Evolutionary conservation across 2,888 invertebrate species (phyloP).

Genomic region (Chloromyia formosa): DNA sequence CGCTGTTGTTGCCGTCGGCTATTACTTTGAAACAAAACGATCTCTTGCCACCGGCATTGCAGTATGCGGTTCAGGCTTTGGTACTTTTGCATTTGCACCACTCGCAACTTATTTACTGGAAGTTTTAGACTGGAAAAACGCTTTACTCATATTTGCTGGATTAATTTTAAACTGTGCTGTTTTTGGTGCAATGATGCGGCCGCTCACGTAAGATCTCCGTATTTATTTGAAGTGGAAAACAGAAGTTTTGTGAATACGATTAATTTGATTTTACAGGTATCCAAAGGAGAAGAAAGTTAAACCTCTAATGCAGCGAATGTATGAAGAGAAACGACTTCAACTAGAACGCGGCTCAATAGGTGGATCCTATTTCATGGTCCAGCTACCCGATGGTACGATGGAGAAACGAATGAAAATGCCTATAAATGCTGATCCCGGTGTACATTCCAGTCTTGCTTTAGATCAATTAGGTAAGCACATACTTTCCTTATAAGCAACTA

Average conservation of each 20-base stretch:
- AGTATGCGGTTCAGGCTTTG: conserved; percentile 95
- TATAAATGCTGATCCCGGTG: conserved; percentile 91
- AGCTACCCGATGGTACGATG: conserved; percentile 90
- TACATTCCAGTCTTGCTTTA: conserved; percentile 89
- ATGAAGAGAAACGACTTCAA: conserved; percentile 89
- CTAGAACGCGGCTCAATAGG: conserved; percentile 91
- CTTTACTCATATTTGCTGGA: conserved; percentile 91
- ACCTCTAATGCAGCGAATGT: conserved; percentile 89
- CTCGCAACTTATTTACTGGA: conserved; percentile 82
- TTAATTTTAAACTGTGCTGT: conserved; percentile 90
- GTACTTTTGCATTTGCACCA: conserved; percentile 95
- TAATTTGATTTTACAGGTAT: conserved; percentile 53
- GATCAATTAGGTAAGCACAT: conserved; percentile 72
- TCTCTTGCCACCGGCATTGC: conserved; percentile 95
- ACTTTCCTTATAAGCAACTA: background rate
- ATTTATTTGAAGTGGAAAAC: background rate
- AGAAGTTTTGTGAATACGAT: background rate
- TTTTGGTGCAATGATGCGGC: conserved; percentile 72
- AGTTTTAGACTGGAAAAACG: conserved; percentile 86
- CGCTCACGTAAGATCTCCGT: conserved; percentile 55
- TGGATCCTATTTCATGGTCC: conserved; percentile 86
- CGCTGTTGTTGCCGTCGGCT: conserved; percentile 95
- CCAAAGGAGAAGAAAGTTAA: conserved; percentile 68
- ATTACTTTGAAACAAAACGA: conserved; percentile 95
- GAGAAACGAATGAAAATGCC: conserved; percentile 90